A percentile compares a stretch with the other conserved stretches of the same genome.
phyloP scores from a whole-genome alignment of 2,113 vertebrate genomes.

The Tretioscincus oriximinensis region DNA sequence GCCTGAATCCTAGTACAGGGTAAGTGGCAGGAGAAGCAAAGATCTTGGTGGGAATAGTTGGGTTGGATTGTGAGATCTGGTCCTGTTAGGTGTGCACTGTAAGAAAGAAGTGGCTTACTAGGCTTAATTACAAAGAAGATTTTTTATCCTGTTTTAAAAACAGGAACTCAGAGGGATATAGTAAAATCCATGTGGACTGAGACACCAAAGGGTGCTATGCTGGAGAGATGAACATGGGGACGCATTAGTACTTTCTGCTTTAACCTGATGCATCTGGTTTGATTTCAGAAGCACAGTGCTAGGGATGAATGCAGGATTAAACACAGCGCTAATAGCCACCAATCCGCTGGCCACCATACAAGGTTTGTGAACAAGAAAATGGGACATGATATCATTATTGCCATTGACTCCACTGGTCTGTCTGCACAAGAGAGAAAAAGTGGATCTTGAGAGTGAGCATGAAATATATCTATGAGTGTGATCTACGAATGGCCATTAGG shows the following conservation, averaged over 20 bases:
- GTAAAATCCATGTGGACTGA: neutral
- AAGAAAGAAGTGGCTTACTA: neutral
- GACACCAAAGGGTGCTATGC: neutral
- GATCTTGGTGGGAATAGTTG: neutral
- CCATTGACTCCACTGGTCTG: neutral
- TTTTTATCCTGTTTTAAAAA: neutral
- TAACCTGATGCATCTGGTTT: slow-evolving; percentile 66
- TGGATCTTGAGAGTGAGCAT: neutral
- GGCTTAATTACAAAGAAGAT: too few relatives aligned
- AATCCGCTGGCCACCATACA: slow-evolving; percentile 92
- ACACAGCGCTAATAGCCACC: slow-evolving; percentile 88
- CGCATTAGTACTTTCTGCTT: neutral
- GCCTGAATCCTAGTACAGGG: slow-evolving; percentile 81
- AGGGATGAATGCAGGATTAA: slow-evolving; percentile 91
- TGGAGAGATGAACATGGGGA: neutral
- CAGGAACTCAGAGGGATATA: neutral
- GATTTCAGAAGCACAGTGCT: slow-evolving; percentile 89
- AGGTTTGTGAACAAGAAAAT: slow-evolving; percentile 78
- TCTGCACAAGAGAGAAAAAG: neutral
- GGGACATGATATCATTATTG: neutral
- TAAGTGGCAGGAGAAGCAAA: slow-evolving; percentile 48
- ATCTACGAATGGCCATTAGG: too few relatives aligned
- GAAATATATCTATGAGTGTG: too few relatives aligned
- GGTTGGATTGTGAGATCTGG: neutral
- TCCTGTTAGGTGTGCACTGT: neutral